Conservation (phyloP, 2,113 vertebrate species). For the Lutjanus erythropterus region DNA sequence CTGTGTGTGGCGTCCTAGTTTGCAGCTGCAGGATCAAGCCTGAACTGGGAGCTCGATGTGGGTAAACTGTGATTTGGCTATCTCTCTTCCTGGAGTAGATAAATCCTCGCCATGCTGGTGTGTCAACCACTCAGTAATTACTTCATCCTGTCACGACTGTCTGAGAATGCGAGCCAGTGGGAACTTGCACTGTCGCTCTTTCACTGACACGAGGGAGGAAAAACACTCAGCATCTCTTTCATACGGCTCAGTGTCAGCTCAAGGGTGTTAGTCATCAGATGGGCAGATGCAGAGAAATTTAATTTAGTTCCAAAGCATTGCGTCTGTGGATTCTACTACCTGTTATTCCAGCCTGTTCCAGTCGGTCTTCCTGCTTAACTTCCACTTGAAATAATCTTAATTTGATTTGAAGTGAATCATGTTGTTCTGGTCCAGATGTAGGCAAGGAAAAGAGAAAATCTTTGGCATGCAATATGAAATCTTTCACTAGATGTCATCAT, state of each 20-base stretch:
- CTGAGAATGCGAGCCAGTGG: conserved; percentile 83
- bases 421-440: conserved; percentile 8
- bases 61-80: conserved; percentile 82
- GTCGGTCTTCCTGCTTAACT: neutral
- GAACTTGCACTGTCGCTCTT: conserved; percentile 80
- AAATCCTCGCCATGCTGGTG: conserved; percentile 77
- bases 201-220: conserved; percentile 52
- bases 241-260: conserved; percentile 21
- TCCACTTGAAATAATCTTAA: neutral
- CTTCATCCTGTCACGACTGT: conserved; percentile 81
- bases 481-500: conserved; percentile 75
- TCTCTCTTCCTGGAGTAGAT: conserved; percentile 81
- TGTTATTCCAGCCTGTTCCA: conserved; percentile 6
- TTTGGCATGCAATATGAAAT: conserved; percentile 58
- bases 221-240: conserved; percentile 56
- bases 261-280: conserved; percentile 46
- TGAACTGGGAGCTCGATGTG: conserved; percentile 64
- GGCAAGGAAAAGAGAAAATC: neutral
- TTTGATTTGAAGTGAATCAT: neutral
- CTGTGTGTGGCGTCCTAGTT: conserved; percentile 61
- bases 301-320: conserved; percentile 21
- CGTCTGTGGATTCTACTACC: conserved; percentile 22
- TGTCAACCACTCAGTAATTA: conserved; percentile 82
- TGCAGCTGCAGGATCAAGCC: conserved; percentile 75
- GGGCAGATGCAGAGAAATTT: conserved; percentile 40